phyloP scores from a whole-genome alignment of 30 jellyfish, hydroid and myxozoan species.

The Chrysaora quinquecirrha region DNA sequence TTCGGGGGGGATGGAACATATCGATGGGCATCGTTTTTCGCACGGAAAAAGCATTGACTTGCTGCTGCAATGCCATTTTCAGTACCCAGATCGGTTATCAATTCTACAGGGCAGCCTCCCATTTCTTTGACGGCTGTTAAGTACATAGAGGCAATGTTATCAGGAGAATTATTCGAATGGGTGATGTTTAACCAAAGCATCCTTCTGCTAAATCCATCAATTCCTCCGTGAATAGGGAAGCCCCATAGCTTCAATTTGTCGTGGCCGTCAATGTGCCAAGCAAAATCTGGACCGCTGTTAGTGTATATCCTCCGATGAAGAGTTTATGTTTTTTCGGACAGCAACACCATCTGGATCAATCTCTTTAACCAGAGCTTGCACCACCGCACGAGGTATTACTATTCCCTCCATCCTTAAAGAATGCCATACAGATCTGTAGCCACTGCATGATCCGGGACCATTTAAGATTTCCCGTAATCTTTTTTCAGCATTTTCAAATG shows the following conservation, averaged over 20 bases:
- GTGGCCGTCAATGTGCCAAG: slow-evolving; percentile 13
- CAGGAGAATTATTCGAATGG: slow-evolving; percentile 27
- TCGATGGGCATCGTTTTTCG: slow-evolving; percentile 45
- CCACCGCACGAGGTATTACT: not conserved
- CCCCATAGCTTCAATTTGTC: slow-evolving; percentile 17
- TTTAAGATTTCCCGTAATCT: not conserved
- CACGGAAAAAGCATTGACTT: too few species aligned
- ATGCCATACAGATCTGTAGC: not conserved
- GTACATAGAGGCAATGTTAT: slow-evolving; percentile 2
- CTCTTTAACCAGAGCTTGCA: not conserved
- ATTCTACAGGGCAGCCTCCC: slow-evolving; percentile 25
- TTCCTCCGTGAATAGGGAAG: slow-evolving; percentile 6
- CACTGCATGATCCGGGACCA: not conserved
- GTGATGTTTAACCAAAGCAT: slow-evolving; percentile 12
- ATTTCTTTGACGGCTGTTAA: slow-evolving; percentile 16
- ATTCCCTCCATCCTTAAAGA: not conserved
- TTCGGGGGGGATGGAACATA: slow-evolving; percentile 65
- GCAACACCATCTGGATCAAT: not conserved
- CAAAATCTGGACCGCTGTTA: not conserved
- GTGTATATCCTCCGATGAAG: not conserved
- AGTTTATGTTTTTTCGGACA: not conserved
- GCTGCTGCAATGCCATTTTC: too few species aligned
- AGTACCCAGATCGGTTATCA: slow-evolving; percentile 12
- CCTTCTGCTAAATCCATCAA: slow-evolving; percentile 11
- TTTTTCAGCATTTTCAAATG: not conserved